These are phyloP conservation scores for Zaprionus inermis DNA, from an alignment of 1,140 invertebrate genomes.

Conservation along the genomic window DNA sequence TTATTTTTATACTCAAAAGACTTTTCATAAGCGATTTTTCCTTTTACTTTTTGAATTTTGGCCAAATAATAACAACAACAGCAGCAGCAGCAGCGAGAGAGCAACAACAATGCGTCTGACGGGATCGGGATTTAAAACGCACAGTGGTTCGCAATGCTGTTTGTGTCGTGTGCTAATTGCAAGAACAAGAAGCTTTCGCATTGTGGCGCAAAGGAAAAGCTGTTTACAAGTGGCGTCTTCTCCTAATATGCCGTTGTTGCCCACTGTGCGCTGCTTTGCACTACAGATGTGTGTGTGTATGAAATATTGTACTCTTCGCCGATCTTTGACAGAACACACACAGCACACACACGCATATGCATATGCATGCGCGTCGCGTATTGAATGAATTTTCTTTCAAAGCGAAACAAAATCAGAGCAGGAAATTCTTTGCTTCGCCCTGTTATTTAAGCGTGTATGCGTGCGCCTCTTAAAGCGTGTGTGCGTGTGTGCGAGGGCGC, in stretches of 20 bases:
- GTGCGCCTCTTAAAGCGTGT: background rate
- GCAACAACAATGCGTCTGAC: conserved; percentile 55
- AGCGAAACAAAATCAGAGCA: conserved; percentile 18
- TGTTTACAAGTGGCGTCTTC: background rate
- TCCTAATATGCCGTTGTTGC: too few species aligned
- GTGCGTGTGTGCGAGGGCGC: background rate
- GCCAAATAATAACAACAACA: conserved; percentile 60
- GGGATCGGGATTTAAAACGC: conserved; percentile 6
- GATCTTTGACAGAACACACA: conserved; percentile 24
- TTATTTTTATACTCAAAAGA: conserved; percentile 72
- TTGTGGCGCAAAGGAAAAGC: background rate
- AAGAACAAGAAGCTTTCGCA: background rate
- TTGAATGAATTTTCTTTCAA: conserved; percentile 68
- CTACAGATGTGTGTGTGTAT: background rate
- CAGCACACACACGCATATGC: background rate
- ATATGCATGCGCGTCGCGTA: conserved; percentile 24
- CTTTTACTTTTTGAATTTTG: conserved; percentile 71
- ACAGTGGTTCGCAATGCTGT: conserved; percentile 33
- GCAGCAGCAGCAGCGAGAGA: conserved; percentile 3
- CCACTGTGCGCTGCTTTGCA: conserved; percentile 8
- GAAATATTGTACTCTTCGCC: background rate
- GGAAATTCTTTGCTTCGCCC: conserved; percentile 17
- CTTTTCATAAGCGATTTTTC: conserved; percentile 70
- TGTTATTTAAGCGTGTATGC: conserved; percentile 1
- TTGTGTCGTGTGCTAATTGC: background rate